A percentile compares a stretch with the other conserved stretches of the same genome.
These are phyloP conservation scores for Platichthys stellatus DNA, from an alignment of 2,113 vertebrate genomes.

Conservation along the genomic window DNA sequence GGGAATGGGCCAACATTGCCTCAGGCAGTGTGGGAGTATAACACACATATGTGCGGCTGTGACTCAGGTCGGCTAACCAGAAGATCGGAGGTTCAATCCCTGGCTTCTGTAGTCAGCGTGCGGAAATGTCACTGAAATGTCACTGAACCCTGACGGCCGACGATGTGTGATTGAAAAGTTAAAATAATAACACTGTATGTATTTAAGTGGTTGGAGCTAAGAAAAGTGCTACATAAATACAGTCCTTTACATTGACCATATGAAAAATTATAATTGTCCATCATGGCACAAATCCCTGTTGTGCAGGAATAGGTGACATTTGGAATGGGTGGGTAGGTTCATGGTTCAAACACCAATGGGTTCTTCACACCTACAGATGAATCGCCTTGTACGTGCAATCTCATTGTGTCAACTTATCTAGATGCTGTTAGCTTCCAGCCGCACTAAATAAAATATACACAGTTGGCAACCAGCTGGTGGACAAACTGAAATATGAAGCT, in stretches of 20 bases:
- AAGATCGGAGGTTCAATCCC: not conserved
- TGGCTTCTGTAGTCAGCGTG: not conserved
- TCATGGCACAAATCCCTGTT: not conserved
- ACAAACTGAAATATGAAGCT: not conserved
- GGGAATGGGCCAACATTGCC: slow-evolving; percentile 48
- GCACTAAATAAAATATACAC: too few species aligned
- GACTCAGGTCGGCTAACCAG: not conserved
- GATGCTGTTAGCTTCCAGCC: too few species aligned
- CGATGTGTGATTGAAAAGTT: not conserved
- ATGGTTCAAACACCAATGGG: too few species aligned
- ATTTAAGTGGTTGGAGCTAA: not conserved
- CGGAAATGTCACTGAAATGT: too few species aligned
- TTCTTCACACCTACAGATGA: too few species aligned
- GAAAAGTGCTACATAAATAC: not conserved
- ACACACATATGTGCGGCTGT: too few species aligned
- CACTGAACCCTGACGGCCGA: not conserved
- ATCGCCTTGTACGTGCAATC: too few species aligned
- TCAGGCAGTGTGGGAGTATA: slow-evolving; percentile 5
- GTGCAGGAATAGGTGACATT: too few species aligned
- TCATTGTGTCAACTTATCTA: too few species aligned
- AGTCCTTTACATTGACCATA: too few species aligned
- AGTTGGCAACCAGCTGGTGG: too few species aligned
- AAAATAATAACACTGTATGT: not conserved
- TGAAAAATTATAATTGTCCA: not conserved
- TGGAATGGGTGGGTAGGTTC: too few species aligned